Conservation (phyloP, 92 coral and sea anemone species). For the Actinernus sp. region DNA sequence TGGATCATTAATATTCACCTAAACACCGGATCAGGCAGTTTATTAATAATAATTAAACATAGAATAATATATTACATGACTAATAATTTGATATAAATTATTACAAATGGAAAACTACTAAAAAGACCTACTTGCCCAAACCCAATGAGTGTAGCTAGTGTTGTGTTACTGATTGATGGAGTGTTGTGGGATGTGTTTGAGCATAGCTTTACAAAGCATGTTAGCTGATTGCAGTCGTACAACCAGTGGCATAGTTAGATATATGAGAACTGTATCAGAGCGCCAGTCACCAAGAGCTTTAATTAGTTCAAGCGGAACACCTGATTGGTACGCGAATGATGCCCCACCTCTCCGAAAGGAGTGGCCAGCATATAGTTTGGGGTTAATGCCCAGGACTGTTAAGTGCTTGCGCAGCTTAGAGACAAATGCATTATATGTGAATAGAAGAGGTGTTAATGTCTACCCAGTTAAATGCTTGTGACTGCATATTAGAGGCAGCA, state of each 20-base stretch:
- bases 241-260: slow-evolving; percentile 22
- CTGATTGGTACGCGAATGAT: slow-evolving; percentile 37
- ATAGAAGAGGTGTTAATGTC: not conserved
- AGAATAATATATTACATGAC: too few species aligned
- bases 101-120: too few species aligned
- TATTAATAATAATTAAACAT: too few species aligned
- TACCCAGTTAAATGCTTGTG: slow-evolving; percentile 25
- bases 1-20: too few species aligned
- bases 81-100: too few species aligned
- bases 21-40: too few species aligned
- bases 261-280: slow-evolving; percentile 10
- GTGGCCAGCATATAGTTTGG: slow-evolving; percentile 20
- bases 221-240: slow-evolving; percentile 18
- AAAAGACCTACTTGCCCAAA: too few species aligned
- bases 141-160: too few species aligned
- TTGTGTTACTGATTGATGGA: too few species aligned
- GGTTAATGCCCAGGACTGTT: not conserved
- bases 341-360: slow-evolving; percentile 42
- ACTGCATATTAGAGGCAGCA: not conserved
- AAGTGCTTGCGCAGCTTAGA: slow-evolving; percentile 12
- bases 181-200: too few species aligned
- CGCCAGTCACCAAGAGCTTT: slow-evolving; percentile 48
- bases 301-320: slow-evolving; percentile 26
- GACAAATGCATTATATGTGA: slow-evolving; percentile 27
- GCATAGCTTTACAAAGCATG: slow-evolving; percentile 3